Evolutionary conservation across 2,797 vertebrate species (phyloP).

Genomic region (Microhierax caerulescens): DNA sequence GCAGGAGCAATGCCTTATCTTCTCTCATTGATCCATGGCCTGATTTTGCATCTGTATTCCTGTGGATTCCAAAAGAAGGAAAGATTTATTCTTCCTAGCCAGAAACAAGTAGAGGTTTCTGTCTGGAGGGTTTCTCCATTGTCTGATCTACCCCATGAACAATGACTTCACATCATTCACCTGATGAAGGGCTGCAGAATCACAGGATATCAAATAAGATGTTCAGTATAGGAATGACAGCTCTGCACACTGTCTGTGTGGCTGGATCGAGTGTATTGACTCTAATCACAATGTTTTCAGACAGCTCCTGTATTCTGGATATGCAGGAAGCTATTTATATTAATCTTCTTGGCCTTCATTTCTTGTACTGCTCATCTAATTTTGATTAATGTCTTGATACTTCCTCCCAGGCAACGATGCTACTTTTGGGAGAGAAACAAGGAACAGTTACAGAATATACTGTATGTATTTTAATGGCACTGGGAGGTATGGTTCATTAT

Average conservation of each 20-base stretch:
- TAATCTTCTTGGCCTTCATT: not conserved
- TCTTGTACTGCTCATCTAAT: slow-evolving; percentile 3
- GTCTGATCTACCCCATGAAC: not conserved
- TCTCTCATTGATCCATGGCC: not conserved
- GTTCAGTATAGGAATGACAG: not conserved
- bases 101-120: not conserved
- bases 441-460: not conserved
- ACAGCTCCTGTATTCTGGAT: not conserved
- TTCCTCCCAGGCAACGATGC: not conserved
- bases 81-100: slow-evolving; percentile 2
- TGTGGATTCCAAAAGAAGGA: slow-evolving; percentile 22
- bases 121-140: not conserved
- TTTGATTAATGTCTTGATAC: not conserved
- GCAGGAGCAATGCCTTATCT: slow-evolving; percentile 1
- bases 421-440: not conserved
- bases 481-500: not conserved
- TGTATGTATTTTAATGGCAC: not conserved
- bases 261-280: not conserved
- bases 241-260: not conserved
- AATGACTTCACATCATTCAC: not conserved
- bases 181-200: not conserved
- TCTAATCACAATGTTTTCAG: not conserved
- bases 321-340: not conserved
- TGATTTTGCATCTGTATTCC: slow-evolving; percentile 28
- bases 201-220: not conserved